phyloP scores from a whole-genome alignment of 2,797 vertebrate genomes.

The Peromyscus aztecus region DNA sequence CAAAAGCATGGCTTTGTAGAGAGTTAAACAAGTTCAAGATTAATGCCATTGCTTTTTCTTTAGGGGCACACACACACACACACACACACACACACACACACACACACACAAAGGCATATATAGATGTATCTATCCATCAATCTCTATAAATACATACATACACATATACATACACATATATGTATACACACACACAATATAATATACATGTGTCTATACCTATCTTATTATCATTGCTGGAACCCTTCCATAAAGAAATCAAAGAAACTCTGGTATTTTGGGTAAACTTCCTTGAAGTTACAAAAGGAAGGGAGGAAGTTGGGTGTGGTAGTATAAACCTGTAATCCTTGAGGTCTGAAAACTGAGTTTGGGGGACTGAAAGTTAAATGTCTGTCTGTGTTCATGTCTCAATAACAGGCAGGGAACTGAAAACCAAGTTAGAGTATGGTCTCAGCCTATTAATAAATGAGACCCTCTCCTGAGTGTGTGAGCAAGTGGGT shows the following conservation, averaged over 20 bases:
- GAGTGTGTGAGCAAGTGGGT: no score
- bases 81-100: background rate
- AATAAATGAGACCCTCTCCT: background rate
- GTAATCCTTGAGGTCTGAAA: background rate
- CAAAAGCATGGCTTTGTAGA: background rate
- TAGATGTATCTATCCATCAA: no score
- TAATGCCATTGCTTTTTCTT: conserved; percentile 57
- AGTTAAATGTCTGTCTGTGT: background rate
- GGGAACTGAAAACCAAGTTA: background rate
- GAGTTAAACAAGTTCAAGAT: background rate
- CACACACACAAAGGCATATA: background rate
- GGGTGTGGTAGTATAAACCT: background rate
- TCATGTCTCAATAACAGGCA: background rate
- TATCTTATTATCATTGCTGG: background rate
- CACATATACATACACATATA: no score
- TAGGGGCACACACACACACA: background rate
- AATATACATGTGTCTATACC: background rate
- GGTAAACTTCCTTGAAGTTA: background rate
- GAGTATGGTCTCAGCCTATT: background rate
- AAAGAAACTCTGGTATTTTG: background rate
- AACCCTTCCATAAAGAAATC: background rate
- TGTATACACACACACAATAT: no score
- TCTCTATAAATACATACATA: no score
- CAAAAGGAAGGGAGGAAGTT: background rate
- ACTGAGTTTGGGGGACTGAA: background rate